A percentile compares a stretch with the other conserved stretches of the same genome.
phyloP scores from a whole-genome alignment of 2,113 vertebrate species.

The Scomber scombrus region DNA sequence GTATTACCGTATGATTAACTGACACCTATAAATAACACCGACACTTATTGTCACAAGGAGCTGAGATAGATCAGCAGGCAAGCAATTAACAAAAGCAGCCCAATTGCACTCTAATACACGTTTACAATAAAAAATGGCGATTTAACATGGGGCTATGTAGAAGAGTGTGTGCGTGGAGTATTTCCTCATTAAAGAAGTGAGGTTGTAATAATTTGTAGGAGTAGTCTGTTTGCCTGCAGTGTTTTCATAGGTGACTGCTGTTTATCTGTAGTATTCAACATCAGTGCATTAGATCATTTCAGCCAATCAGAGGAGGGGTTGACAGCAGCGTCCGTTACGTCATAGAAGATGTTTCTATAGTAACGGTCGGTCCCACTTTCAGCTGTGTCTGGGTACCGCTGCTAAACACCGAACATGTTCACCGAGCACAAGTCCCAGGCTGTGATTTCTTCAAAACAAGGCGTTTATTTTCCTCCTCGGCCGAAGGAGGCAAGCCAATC shows the following conservation, averaged over 20 bases:
- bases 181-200: not conserved
- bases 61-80: not conserved
- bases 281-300: not conserved
- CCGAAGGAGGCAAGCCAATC: not conserved
- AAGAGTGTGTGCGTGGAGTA: not conserved
- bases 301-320: constrained; percentile 56
- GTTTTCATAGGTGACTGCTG: not conserved
- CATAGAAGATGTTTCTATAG: constrained; percentile 4
- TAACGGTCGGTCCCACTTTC: not conserved
- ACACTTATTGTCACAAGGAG: not conserved
- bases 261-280: constrained; percentile 9
- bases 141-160: not conserved
- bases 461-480: not conserved
- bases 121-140: not conserved
- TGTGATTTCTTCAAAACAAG: accelerated
- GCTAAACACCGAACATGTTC: accelerated
- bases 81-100: not conserved
- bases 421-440: accelerated
- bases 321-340: not conserved
- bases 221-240: accelerated
- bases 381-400: too few relatives aligned
- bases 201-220: not conserved
- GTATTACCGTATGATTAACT: constrained; percentile 9
- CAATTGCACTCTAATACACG: not conserved
- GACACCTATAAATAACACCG: constrained; percentile 15